Evolutionary conservation across 2,888 invertebrate species (phyloP), one percentile per base, ranked within the genome.

Genomic region (Synanthedon vespiformis): DNA sequence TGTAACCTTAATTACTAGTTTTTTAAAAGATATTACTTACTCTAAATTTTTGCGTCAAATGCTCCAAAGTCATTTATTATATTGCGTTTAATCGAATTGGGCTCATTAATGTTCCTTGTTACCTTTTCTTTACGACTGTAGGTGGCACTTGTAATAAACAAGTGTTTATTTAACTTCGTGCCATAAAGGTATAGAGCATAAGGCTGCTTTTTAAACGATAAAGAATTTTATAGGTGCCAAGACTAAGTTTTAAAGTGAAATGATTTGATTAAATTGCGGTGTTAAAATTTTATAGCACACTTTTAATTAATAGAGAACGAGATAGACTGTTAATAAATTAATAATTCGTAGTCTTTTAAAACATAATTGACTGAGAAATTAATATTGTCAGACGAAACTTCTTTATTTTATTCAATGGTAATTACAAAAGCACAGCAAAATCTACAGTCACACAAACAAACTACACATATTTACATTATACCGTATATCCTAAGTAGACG

Each of bases 61-160:
- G 44, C 44, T n/a, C 44, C 6, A 54, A 57, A 53, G 54, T 59
- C 64, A 68, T 73, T 71, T 68, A 68, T 73, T 61, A 69, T 68
- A n/a, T 62, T 63, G 65, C 58, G 59, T 60, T 68, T 69, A 70
- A 72, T 74, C 69, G 72, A 67, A 70, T 57, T 62, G 62, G 63
- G 69, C 60, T 65, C 61, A 62, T 63, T 68, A 62, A 67, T 56
- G 61, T 56, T 61, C 58, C 65, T 66, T 67, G 63, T 70, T 73
- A 67, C 64, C 61, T 58, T 56, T 56, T 60, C 63, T 72, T 72
- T 72, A 74, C 65, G 61, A 58, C 63, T 57, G 44, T 56, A 67
- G 66, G 67, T 70, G 63, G 59, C 56, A 59, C 60, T 64, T 63
- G 63, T 67, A 70, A 65, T 56, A 56, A 56, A 53, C 56, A 44